phyloP scores from a whole-genome alignment of 1,140 invertebrate species.

The Caerostris darwini region DNA sequence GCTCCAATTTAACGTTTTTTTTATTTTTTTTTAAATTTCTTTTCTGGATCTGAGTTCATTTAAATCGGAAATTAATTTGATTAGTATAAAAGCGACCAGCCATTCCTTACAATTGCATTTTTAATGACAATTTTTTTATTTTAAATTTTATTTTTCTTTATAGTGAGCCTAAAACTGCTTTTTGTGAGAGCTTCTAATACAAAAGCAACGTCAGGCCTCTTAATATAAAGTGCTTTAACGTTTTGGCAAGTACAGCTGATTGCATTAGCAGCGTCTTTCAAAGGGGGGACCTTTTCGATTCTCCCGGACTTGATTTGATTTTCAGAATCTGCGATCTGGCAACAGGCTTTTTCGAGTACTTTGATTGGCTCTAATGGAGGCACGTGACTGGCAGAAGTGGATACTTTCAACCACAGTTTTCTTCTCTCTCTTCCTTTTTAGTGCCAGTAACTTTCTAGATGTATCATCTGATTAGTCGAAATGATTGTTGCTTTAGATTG shows the following conservation, averaged over 20 bases:
- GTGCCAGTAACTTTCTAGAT: neutral
- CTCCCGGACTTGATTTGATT: conserved; percentile 58
- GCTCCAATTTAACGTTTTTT: neutral
- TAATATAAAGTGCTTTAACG: conserved; percentile 40
- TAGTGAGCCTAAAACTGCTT: too few species aligned
- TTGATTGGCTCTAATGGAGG: conserved; percentile 49
- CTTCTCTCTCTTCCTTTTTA: neutral
- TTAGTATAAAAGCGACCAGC: conserved; percentile 22
- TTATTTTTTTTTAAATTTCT: neutral
- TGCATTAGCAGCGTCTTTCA: conserved; percentile 59
- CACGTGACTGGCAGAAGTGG: conserved; percentile 25
- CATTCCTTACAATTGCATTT: neutral
- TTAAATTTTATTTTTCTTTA: neutral
- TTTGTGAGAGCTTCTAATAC: neutral
- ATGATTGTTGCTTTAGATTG: too few species aligned
- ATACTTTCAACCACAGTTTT: neutral
- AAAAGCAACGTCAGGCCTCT: neutral
- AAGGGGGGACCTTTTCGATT: conserved; percentile 20
- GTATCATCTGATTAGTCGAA: neutral
- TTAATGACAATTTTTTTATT: conserved; percentile 8
- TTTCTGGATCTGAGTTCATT: neutral
- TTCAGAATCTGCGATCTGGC: conserved; percentile 62
- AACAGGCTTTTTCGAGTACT: conserved; percentile 58
- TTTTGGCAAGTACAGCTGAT: conserved; percentile 56
- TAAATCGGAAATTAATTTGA: conserved; percentile 47